These are phyloP conservation scores for Drosophila pseudoobscura DNA, from an alignment of 1,140 invertebrate species.

Conservation along the genomic window DNA sequence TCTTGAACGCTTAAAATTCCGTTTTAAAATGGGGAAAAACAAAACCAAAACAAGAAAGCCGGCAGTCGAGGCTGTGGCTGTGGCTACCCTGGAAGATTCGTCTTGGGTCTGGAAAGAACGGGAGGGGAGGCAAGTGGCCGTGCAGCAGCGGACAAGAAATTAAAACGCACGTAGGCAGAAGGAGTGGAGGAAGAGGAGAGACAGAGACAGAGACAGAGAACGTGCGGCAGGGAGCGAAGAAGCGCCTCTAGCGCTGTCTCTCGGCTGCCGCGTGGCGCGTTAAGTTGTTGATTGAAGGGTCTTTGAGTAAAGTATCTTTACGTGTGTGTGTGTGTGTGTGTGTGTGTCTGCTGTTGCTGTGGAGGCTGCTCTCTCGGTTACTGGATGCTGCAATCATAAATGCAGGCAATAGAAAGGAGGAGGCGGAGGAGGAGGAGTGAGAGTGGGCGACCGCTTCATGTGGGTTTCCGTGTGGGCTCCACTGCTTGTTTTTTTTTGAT, in stretches of 20 bases:
- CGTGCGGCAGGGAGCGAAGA: background rate
- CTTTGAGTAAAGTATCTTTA: conserved; percentile 64
- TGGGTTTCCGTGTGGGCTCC: conserved; percentile 11
- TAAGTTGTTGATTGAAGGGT: conserved; percentile 76
- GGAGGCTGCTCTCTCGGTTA: too few species aligned
- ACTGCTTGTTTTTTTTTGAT: conserved; percentile 9
- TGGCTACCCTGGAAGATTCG: too few species aligned
- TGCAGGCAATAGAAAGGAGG: conserved; percentile 15
- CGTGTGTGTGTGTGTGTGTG: conserved; percentile 33
- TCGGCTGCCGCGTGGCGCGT: conserved; percentile 40
- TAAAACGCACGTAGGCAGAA: conserved; percentile 66
- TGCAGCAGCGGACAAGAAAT: conserved; percentile 26
- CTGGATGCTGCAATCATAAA: conserved; percentile 49
- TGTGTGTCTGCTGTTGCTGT: conserved; percentile 4
- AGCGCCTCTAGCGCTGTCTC: conserved; percentile 21
- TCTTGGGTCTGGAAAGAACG: too few species aligned
- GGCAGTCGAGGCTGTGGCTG: too few species aligned
- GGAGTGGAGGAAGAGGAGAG: background rate
- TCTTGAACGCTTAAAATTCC: conserved; percentile 50
- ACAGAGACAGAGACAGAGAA: background rate
- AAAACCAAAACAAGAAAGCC: conserved; percentile 16
- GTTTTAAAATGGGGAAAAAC: conserved; percentile 48
- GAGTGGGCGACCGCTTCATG: conserved; percentile 14
- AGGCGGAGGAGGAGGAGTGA: too few species aligned
- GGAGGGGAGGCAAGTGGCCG: conserved; percentile 23